Evolutionary conservation across 1,140 invertebrate species (phyloP).

Genomic region (Zaprionus vittiger): DNA sequence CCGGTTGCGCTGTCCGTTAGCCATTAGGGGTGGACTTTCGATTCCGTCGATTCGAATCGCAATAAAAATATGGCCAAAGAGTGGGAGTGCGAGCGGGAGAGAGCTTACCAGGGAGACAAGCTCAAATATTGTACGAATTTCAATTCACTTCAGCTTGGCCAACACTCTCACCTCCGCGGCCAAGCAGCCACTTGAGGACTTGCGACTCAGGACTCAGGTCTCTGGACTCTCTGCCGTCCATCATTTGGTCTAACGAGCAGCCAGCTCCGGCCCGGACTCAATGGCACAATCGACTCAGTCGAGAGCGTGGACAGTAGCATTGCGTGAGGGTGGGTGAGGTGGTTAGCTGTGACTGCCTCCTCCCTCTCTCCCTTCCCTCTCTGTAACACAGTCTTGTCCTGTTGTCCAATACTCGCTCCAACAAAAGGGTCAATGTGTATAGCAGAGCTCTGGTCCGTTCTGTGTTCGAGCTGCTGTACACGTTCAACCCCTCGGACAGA

Average conservation of each 20-base stretch:
- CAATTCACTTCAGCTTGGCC: slow-evolving; percentile 37
- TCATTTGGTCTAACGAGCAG: slow-evolving; percentile 46
- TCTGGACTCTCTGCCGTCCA: slow-evolving; percentile 41
- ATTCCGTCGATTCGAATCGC: slow-evolving; percentile 53
- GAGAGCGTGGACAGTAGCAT: slow-evolving; percentile 19
- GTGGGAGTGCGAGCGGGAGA: slow-evolving; percentile 9
- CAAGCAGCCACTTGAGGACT: slow-evolving; percentile 45
- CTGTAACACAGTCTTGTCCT: neutral
- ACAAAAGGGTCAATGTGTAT: slow-evolving; percentile 66
- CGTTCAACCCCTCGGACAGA: slow-evolving; percentile 69
- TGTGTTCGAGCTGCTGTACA: slow-evolving; percentile 31
- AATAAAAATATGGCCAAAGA: slow-evolving; percentile 55
- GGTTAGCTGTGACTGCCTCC: slow-evolving; percentile 16
- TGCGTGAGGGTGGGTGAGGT: slow-evolving; percentile 34
- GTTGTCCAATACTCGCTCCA: slow-evolving; percentile 43
- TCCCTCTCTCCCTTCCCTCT: neutral
- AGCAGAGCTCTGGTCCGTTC: slow-evolving; percentile 35
- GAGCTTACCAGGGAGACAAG: slow-evolving; percentile 1
- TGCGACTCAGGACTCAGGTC: slow-evolving; percentile 28
- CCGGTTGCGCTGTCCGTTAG: slow-evolving; percentile 46
- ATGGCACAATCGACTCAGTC: slow-evolving; percentile 19
- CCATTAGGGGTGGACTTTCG: slow-evolving; percentile 72
- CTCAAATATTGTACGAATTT: slow-evolving; percentile 44
- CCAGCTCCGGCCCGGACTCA: slow-evolving; percentile 15
- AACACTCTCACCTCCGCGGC: slow-evolving; percentile 26